phyloP scores from a whole-genome alignment of 2,797 vertebrate species.

The Schizopygopsis pylzovi region DNA sequence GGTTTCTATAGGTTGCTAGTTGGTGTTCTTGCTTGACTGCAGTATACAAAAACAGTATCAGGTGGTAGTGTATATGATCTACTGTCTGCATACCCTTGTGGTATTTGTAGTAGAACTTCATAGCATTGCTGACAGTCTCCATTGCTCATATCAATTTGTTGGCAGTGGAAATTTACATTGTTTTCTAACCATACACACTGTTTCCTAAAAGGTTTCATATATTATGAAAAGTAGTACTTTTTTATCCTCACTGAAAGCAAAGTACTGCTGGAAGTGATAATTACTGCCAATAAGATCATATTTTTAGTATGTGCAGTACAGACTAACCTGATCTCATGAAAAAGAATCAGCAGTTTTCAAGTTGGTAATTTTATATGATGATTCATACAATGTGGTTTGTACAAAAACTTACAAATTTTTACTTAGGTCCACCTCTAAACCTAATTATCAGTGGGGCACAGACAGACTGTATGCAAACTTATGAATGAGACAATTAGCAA shows the following conservation, averaged over 20 bases:
- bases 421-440: neutral
- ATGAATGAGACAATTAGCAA: too few species aligned
- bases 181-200: neutral
- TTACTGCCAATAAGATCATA: neutral
- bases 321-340: neutral
- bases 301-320: neutral
- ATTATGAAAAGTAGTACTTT: neutral
- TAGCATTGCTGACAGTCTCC: too few species aligned
- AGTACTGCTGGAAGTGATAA: neutral
- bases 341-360: too few species aligned
- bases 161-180: neutral
- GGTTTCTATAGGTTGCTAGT: neutral
- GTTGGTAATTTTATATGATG: neutral
- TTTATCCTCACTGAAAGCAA: neutral
- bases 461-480: neutral
- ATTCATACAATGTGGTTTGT: neutral
- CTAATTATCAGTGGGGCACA: neutral
- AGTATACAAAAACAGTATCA: neutral
- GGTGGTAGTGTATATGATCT: too few species aligned
- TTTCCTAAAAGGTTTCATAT: neutral
- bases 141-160: neutral
- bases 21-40: too few species aligned
- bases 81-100: neutral
- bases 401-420: too few species aligned
- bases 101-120: neutral